Percentiles rank a stretch among this genome's conserved stretches.
Evolutionary conservation across 2,113 vertebrate genomes (phyloP).

Genomic region (Acrocephalus arundinaceus): DNA sequence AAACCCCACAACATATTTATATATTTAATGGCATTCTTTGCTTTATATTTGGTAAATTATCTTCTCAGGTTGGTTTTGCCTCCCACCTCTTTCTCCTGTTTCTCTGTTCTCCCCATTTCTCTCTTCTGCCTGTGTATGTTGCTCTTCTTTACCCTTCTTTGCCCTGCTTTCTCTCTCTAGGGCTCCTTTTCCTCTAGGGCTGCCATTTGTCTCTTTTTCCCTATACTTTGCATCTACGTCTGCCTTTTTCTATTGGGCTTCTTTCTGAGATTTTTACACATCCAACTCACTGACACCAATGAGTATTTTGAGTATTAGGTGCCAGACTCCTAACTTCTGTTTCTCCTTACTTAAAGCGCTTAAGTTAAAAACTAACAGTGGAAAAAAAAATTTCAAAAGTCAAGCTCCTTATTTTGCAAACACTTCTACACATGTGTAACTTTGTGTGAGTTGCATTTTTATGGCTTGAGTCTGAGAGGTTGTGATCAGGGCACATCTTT

Average conservation of each 20-base stretch:
- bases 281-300: neutral
- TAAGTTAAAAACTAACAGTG: neutral
- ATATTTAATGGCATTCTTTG: neutral
- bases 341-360: neutral
- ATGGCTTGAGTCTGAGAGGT: neutral
- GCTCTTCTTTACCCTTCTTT: neutral
- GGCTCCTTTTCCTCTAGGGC: neutral
- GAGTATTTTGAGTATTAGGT: neutral
- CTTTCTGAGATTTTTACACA: neutral
- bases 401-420: neutral
- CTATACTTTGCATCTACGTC: neutral
- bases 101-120: neutral
- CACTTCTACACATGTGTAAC: neutral
- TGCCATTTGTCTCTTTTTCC: neutral
- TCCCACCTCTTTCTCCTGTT: neutral
- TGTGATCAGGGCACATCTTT: neutral
- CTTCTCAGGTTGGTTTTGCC: neutral
- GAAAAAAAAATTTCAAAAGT: neutral
- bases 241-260: neutral
- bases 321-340: neutral
- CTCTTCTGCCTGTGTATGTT: neutral
- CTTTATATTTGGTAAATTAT: neutral
- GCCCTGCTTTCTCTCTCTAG: neutral
- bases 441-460: neutral
- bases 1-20: neutral